Evolutionary conservation across 2,797 vertebrate species (phyloP), one percentile per base, ranked within the genome.

Genomic region (Benthosema pterotum): DNA sequence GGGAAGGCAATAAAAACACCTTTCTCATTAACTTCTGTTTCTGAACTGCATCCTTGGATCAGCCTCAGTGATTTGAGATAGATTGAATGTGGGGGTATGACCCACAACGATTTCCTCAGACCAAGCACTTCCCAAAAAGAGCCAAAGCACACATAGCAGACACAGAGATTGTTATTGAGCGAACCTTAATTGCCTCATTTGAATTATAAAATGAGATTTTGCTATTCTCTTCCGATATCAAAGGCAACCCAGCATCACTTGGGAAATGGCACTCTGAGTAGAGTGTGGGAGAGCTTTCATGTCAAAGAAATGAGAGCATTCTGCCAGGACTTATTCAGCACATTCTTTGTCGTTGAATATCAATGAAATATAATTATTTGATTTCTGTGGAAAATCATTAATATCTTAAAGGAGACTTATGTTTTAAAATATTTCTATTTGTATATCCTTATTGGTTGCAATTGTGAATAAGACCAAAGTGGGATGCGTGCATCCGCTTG

Each of bases 131-230:
- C 15, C 43, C 38, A 17, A 64, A 51, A 63, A 58, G 15, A 52
- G n/a, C 47, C 45, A 45, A 16, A 18, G 32, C 13, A 63, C 53
- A 32, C 50, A 72, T 68, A 53, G 6, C 22, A 49, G 13, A 5
- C 58, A 52, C 32, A 49, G 38, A 58, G 47, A 28, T 55, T 73
- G 50, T 71, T 71, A 58, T 25, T 72, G 14, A 57, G 17, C 11
- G 49, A 50, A 63, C 50, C 59, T 63, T 67, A 76, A 71, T 72
- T 76, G 56, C 66, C 75, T 75, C 43, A 80, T 80, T 73, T 76
- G 49, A 76, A 79, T 82, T 8, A 71, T 77, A 67, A 75, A 71
- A 76, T 63, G 0, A 63, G 60, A 32, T 51, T 72, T 77, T 64
- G 13, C 25, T 66, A 13, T 68, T 78, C 55, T 71, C 59, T 64